A percentile compares a stretch with the other conserved stretches of the same genome.
Conservation (phyloP, 2,797 vertebrate genomes). For the Syncerus caffer region DNA sequence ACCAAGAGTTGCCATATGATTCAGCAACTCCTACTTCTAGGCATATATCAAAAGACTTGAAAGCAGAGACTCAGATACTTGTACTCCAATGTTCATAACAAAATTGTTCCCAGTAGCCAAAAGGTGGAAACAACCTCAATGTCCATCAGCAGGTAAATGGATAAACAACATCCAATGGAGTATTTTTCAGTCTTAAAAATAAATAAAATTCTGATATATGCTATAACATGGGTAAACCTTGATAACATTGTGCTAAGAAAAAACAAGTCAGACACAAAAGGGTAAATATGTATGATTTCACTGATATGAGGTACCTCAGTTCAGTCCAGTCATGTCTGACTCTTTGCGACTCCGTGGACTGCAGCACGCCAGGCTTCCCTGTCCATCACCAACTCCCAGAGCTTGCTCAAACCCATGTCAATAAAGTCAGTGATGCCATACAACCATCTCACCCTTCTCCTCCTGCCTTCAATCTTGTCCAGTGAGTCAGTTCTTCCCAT, state of each 20-base stretch:
- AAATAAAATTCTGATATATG: not conserved
- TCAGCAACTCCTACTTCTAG: not conserved
- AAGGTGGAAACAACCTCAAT: not conserved
- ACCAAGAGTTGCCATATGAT: not conserved
- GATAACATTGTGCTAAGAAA: not conserved
- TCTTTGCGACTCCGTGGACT: not conserved
- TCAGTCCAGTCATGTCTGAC: not conserved
- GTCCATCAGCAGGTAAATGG: not conserved
- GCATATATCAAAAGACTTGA: not conserved
- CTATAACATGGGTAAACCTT: not conserved
- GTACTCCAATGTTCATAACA: not conserved
- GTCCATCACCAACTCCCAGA: not conserved
- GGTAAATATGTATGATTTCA: not conserved
- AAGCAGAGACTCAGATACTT: not conserved
- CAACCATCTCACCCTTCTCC: not conserved
- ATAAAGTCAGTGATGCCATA: not conserved
- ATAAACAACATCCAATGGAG: not conserved
- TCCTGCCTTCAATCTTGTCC: not conserved
- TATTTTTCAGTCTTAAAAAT: not conserved
- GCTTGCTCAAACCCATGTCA: not conserved
- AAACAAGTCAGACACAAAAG: not conserved
- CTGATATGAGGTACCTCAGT: not conserved
- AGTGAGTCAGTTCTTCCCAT: not conserved
- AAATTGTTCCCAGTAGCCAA: not conserved
- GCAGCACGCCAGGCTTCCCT: not conserved